Conservation (phyloP, 2,888 invertebrate genomes). For the Leistus spinibarbis region DNA sequence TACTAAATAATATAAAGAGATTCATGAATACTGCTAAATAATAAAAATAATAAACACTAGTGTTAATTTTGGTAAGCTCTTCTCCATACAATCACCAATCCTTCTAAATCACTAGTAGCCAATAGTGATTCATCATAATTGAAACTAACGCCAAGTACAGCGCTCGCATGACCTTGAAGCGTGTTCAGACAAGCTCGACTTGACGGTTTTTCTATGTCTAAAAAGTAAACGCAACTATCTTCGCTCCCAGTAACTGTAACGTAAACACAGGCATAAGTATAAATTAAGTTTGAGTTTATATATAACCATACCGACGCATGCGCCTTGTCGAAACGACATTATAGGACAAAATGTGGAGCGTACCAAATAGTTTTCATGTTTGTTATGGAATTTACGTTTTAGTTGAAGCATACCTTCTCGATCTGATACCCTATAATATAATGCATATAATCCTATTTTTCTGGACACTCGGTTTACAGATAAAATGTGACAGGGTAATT, state of each 20-base stretch:
- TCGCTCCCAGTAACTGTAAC: slow-evolving; percentile 73
- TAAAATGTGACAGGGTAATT: slow-evolving; percentile 5
- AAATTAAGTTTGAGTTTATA: neutral
- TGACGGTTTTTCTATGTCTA: slow-evolving; percentile 70
- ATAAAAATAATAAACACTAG: neutral
- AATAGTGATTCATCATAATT: slow-evolving; percentile 87
- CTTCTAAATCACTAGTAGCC: slow-evolving; percentile 83
- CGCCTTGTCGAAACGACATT: slow-evolving; percentile 82
- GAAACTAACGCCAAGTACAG: slow-evolving; percentile 82
- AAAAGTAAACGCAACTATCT: slow-evolving; percentile 79
- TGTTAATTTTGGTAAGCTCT: slow-evolving; percentile 49
- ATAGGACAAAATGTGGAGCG: slow-evolving; percentile 84
- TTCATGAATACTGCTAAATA: neutral
- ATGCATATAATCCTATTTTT: slow-evolving; percentile 33
- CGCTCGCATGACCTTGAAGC: slow-evolving; percentile 76
- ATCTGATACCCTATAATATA: slow-evolving; percentile 63
- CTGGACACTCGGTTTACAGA: neutral
- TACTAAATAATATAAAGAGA: slow-evolving; percentile 5
- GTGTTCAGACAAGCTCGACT: slow-evolving; percentile 65
- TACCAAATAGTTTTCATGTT: slow-evolving; percentile 65
- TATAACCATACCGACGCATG: slow-evolving; percentile 69
- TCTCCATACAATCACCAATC: slow-evolving; percentile 79
- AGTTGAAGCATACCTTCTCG: slow-evolving; percentile 70
- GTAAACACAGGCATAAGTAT: neutral
- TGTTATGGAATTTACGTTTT: slow-evolving; percentile 69